Evolutionary conservation across 1,140 invertebrate genomes (phyloP).

Genomic region (Procambarus clarkii): DNA sequence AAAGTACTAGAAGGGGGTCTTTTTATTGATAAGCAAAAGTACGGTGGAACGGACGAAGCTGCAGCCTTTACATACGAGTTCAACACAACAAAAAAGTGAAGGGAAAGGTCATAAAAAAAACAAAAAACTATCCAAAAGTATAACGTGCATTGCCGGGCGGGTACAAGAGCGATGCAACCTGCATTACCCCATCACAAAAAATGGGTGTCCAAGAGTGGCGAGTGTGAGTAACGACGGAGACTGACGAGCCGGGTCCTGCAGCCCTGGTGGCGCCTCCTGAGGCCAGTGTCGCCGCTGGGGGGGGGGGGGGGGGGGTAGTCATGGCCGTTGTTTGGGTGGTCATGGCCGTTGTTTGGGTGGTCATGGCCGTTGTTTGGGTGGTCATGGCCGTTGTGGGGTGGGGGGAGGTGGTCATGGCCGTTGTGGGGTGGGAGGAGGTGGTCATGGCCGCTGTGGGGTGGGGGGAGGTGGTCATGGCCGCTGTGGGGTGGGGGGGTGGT

Average conservation of each 20-base stretch:
- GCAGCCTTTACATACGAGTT: constrained; percentile 39
- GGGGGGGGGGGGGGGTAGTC: neutral
- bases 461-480: no score
- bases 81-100: constrained; percentile 21
- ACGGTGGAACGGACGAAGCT: constrained; percentile 26
- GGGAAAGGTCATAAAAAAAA: neutral
- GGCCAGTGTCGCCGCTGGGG: constrained; percentile 8
- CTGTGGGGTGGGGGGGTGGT: no score
- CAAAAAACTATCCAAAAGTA: no score
- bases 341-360: no score
- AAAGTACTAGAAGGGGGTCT: neutral
- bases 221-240: constrained; percentile 52
- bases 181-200: constrained; percentile 56
- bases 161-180: constrained; percentile 33
- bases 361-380: no score
- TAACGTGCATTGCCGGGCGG: constrained; percentile 29
- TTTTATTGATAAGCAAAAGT: constrained; percentile 19
- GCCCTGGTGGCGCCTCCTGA: constrained; percentile 22
- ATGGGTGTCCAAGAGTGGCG: constrained; percentile 24
- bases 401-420: no score
- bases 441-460: no score
- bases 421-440: no score
- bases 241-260: constrained; percentile 27
- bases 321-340: no score
- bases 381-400: no score